These are phyloP conservation scores for Pachyrhynchus sulphureomaculatus DNA, from an alignment of 1,140 invertebrate genomes.

Conservation along the genomic window DNA sequence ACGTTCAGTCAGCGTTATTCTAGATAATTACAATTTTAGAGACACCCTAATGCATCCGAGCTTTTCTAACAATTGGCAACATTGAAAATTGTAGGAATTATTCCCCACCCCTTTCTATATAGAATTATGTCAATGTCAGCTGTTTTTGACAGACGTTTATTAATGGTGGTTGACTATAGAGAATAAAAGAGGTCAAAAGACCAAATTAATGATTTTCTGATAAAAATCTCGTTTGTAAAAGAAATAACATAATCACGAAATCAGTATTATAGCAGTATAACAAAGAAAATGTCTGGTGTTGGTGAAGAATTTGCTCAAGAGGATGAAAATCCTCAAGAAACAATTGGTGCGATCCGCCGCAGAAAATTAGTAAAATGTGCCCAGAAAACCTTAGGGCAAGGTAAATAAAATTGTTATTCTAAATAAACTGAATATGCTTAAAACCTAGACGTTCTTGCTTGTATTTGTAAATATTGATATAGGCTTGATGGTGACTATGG, in stretches of 20 bases:
- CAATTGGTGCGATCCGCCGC: conserved; percentile 38
- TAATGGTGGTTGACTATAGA: neutral
- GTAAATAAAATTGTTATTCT: conserved; percentile 47
- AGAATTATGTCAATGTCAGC: neutral
- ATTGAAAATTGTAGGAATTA: too few relatives aligned
- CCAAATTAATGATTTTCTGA: conserved; percentile 4
- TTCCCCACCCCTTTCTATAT: too few relatives aligned
- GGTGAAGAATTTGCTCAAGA: neutral
- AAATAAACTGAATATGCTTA: neutral
- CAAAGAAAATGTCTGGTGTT: neutral
- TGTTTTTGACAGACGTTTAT: neutral
- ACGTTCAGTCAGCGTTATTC: too few relatives aligned
- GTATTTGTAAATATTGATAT: too few relatives aligned
- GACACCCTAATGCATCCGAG: too few relatives aligned
- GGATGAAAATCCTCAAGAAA: conserved; percentile 6
- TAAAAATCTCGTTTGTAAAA: neutral
- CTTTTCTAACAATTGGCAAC: too few relatives aligned
- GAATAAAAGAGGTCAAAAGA: conserved; percentile 1
- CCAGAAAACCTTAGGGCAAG: conserved; percentile 64
- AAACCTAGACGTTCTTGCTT: neutral
- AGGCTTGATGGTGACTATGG: too few relatives aligned
- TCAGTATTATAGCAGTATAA: neutral
- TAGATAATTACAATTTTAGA: too few relatives aligned
- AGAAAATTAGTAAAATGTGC: conserved; percentile 64
- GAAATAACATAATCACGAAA: too few relatives aligned